These are phyloP conservation scores for Odontocolon sp. DNA, from an alignment of 2,888 invertebrate species.

Conservation along the genomic window DNA sequence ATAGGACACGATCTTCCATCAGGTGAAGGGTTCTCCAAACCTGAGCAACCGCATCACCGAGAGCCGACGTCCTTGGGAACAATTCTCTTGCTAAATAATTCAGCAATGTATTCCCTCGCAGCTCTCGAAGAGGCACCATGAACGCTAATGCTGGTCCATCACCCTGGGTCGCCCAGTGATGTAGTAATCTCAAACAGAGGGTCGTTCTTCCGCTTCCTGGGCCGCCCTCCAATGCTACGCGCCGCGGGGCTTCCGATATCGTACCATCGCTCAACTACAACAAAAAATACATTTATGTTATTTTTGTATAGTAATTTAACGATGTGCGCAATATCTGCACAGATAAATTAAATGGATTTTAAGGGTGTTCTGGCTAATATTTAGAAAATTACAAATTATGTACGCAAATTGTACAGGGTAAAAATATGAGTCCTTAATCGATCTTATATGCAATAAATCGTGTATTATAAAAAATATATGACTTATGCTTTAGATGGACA, in stretches of 20 bases:
- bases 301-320: background rate
- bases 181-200: conserved; percentile 82
- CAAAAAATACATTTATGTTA: background rate
- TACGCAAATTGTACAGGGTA: too few relatives aligned
- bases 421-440: too few relatives aligned
- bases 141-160: conserved; percentile 82
- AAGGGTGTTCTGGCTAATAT: too few relatives aligned
- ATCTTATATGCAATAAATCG: too few relatives aligned
- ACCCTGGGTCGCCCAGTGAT: conserved; percentile 83
- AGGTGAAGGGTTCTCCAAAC: conserved; percentile 81
- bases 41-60: conserved; percentile 77
- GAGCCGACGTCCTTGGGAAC: conserved; percentile 77
- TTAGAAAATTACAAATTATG: too few relatives aligned
- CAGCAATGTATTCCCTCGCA: conserved; percentile 79
- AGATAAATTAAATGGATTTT: too few relatives aligned
- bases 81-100: conserved; percentile 76
- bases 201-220: conserved; percentile 82
- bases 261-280: conserved; percentile 81
- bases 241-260: conserved; percentile 81
- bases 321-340: too few relatives aligned
- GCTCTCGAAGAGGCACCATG: conserved; percentile 82
- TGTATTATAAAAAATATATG: too few relatives aligned
- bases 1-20: conserved; percentile 81
- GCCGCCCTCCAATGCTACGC: conserved; percentile 83
- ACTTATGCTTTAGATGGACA: too few relatives aligned